Percentiles rank a stretch among this genome's conserved stretches.
Evolutionary conservation across 2,113 vertebrate genomes (phyloP).

Genomic region (Podiceps cristatus): DNA sequence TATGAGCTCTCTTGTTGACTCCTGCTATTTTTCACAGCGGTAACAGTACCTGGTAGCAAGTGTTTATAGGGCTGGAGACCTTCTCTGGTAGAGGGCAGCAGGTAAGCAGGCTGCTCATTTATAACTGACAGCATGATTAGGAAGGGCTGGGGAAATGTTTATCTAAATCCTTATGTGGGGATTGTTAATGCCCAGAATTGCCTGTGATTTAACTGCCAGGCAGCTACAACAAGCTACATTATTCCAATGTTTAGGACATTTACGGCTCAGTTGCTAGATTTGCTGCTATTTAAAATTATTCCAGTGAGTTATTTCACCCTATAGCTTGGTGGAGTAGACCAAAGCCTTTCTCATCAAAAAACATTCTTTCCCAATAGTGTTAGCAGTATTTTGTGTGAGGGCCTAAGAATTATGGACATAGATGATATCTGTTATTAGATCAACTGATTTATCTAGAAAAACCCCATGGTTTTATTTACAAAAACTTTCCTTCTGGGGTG

Average conservation of each 20-base stretch:
- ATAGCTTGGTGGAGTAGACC: not conserved
- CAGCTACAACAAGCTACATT: not conserved
- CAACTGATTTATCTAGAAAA: not conserved
- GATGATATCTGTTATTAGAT: not conserved
- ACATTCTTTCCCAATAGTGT: not conserved
- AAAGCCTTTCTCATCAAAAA: not conserved
- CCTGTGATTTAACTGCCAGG: constrained; percentile 28
- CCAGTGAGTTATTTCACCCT: not conserved
- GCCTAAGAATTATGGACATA: not conserved
- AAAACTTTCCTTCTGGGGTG: not conserved
- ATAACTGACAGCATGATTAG: not conserved
- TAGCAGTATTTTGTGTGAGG: not conserved
- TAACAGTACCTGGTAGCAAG: not conserved
- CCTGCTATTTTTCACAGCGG: not conserved
- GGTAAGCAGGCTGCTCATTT: not conserved
- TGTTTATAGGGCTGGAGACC: constrained; percentile 39
- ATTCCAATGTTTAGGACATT: constrained; percentile 16
- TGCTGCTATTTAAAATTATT: constrained; percentile 29
- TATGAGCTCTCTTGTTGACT: not conserved
- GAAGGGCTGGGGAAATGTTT: not conserved
- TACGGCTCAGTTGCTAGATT: constrained; percentile 7
- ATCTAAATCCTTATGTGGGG: not conserved
- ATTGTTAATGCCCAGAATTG: not conserved
- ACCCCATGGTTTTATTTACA: fast-evolving
- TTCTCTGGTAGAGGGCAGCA: not conserved